Evolutionary conservation across 2,113 vertebrate genomes (phyloP), one percentile per base, ranked within the genome.

Genomic region (Chlamydotis undulata): DNA sequence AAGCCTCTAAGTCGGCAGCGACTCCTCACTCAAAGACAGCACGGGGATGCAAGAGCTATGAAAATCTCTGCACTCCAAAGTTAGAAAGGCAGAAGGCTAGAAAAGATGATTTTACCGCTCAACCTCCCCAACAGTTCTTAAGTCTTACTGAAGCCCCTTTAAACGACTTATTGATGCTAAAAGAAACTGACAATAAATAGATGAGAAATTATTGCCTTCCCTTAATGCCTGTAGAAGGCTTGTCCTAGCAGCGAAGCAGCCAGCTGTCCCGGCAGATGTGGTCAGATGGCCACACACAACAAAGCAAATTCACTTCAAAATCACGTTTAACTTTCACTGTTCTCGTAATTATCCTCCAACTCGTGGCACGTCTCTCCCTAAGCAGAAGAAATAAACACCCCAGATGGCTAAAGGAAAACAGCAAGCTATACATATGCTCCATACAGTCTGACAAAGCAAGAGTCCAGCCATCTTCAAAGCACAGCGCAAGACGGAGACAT

Each of bases 401-500:
- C 68, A 92, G 82, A 91, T 94, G 90, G 87, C 64, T 60, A 85
- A 65, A 79, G 83, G 39, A 74, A 94, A 94, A 43, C 89, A 95
- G 90, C 83, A 49, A 92, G 86, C 56, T 50, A 60, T 69, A 69
- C 94, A 86, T 55, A 91, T 82, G 96, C 83, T 96, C 76, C 56
- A 21, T 31, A 81, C 1, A 68, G 61, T 8, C 90, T 76, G 92
- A 67, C 68, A 94, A 78, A 68, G 79, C 80, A 56, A 75, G 84
- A 92, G 83, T 24, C 74, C 83, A 53, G 79, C 90, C 92, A 56
- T 45, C 76, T 80, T 64, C 61, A 31, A 43, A 78, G 76, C 79
- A 49, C 49, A 18, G 80, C 4, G 3, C 2, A 11, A 83, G 73
- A 71, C 65, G 68, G 19, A 12, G 7, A 26, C 49, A 1, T 18